Conservation (phyloP, 2,888 invertebrate species). For the Copidosoma aretas region DNA sequence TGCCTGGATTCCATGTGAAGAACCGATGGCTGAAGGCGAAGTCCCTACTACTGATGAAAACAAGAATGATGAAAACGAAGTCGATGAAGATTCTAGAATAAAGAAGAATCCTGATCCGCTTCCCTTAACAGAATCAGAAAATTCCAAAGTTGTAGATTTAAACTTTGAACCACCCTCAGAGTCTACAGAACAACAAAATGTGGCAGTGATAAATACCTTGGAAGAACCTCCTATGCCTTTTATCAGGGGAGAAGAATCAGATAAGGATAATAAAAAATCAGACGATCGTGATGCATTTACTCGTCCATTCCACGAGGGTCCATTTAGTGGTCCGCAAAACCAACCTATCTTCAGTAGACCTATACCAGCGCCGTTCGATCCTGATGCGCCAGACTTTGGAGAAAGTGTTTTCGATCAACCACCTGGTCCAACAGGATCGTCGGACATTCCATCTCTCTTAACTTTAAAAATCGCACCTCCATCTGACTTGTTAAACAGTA, state of each 20-base stretch:
- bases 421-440: conserved; percentile 14
- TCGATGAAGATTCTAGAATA: background rate
- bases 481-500: background rate
- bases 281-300: background rate
- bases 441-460: conserved; percentile 37
- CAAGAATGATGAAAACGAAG: background rate
- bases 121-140: conserved; percentile 59
- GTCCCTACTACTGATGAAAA: background rate
- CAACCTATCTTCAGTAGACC: background rate
- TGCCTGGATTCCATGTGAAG: conserved; percentile 32
- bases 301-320: conserved; percentile 5
- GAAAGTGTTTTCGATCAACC: conserved; percentile 29
- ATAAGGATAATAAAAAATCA: conserved; percentile 10
- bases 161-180: conserved; percentile 59
- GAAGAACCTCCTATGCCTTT: conserved; percentile 32
- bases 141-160: conserved; percentile 56
- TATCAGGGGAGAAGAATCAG: conserved; percentile 16
- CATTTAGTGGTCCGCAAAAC: conserved; percentile 12
- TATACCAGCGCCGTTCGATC: background rate
- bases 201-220: conserved; percentile 49
- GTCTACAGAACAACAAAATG: conserved; percentile 48
- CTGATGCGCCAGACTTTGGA: conserved; percentile 8
- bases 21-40: background rate
- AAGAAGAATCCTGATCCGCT: conserved; percentile 47
- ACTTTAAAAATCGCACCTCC: conserved; percentile 37